Evolutionary conservation across 2,888 invertebrate species (phyloP).

Genomic region (Drosophila pseudotakahashii): DNA sequence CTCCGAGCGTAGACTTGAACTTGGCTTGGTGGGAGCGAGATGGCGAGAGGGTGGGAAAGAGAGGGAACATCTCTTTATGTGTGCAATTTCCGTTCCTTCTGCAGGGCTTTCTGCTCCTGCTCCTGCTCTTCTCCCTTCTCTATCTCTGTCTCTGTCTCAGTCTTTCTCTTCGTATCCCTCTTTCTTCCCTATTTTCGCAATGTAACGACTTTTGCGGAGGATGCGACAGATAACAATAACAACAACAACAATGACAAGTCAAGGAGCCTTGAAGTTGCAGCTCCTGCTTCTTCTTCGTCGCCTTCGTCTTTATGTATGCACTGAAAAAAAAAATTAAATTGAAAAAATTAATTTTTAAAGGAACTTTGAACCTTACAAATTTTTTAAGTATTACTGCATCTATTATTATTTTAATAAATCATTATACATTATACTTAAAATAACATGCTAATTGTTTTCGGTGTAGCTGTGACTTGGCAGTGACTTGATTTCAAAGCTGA

Average conservation of each 20-base stretch:
- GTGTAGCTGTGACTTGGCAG: conserved; percentile 34
- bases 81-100: conserved; percentile 66
- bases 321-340: not conserved
- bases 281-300: conserved; percentile 51
- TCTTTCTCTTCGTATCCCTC: not conserved
- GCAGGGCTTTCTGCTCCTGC: conserved; percentile 19
- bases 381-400: too few relatives aligned
- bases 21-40: conserved; percentile 13
- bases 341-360: too few relatives aligned
- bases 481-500: conserved; percentile 37
- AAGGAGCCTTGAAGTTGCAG: conserved; percentile 45
- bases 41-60: conserved; percentile 13
- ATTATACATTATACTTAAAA: too few relatives aligned
- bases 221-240: conserved; percentile 40
- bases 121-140: not conserved
- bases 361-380: too few relatives aligned
- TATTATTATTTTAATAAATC: too few relatives aligned
- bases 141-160: conserved; percentile 7
- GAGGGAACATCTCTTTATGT: conserved; percentile 55
- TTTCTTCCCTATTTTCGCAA: conserved; percentile 50
- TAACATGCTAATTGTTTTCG: not conserved
- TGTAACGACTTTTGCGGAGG: conserved; percentile 70
- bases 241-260: conserved; percentile 37
- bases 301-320: conserved; percentile 38
- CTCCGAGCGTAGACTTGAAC: conserved; percentile 9